Percentiles rank a stretch among this genome's conserved stretches.
Evolutionary conservation across 2,797 vertebrate genomes (phyloP).

Genomic region (Prunella strophiata): DNA sequence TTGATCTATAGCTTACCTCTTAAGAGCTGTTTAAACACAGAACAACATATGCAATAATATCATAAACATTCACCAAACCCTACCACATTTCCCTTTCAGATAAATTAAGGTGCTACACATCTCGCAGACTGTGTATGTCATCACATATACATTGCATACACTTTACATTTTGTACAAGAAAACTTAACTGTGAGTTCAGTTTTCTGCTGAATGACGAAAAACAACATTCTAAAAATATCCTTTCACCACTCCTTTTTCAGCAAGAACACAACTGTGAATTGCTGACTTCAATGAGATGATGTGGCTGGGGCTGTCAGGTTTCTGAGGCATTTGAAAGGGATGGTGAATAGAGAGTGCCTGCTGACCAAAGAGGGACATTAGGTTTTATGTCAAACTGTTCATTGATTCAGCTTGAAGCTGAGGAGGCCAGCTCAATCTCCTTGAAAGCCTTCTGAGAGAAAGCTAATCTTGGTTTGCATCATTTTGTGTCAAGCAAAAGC

Average conservation of each 20-base stretch:
- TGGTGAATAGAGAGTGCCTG: neutral
- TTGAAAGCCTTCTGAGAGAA: neutral
- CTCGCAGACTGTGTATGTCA: neutral
- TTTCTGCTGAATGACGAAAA: neutral
- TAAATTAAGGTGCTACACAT: neutral
- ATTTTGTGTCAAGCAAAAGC: neutral
- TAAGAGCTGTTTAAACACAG: neutral
- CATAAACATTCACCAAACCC: neutral
- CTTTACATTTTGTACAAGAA: neutral
- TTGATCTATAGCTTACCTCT: neutral
- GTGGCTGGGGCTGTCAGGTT: neutral
- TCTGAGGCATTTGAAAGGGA: neutral
- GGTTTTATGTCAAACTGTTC: neutral
- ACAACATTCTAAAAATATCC: neutral
- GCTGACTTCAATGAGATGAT: neutral
- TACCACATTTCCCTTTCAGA: neutral
- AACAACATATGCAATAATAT: neutral
- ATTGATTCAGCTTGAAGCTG: neutral
- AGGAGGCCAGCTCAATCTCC: neutral
- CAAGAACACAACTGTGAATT: neutral
- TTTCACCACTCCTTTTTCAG: neutral
- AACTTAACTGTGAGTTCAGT: neutral
- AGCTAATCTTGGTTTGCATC: neutral
- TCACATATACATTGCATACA: neutral
- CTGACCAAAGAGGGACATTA: neutral